Evolutionary conservation across 2,888 invertebrate genomes (phyloP), one percentile per base, ranked within the genome.

Genomic region (Yponomeuta evonymella): DNA sequence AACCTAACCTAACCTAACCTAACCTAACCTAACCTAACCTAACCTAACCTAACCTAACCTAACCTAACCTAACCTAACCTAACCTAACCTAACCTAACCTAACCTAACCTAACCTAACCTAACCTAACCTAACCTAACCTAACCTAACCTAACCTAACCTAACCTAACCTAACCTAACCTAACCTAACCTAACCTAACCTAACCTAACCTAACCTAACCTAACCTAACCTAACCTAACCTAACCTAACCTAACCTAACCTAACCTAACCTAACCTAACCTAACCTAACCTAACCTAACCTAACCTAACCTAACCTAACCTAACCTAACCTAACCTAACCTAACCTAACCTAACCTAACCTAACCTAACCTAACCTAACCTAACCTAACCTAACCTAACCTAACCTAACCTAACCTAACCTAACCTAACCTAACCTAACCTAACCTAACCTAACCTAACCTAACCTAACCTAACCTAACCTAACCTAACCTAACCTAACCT

Each of bases 201-300:
- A 65, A 70, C 70, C 70, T 70, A 65, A 70, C 70, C 70, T 70
- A 63, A 70, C 70, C 63, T 58, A 63, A 70, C 70, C 58, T 65
- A 65, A 70, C 65, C 70, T 70, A 65, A 64, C 70, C 65, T 65
- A 65, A 70, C 70, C 70, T 65, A 65, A 70, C 65, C 65, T 70
- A 70, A 64, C 67, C 67, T 71, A 67, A 67, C 71, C 71, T 67
- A 66, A 71, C 71, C 71, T 71, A 67, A 71, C 71, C 71, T 67
- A 66, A 67, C 71, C 71, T 71, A 62, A 67, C 71, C 71, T 71
- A 62, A 72, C 68, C 71, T 71, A 69, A 72, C 72, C 69, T 74
- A 73, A 71, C 73, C 74, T 67, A 74, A 74, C 63, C 75, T 71
- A 71, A 75, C 76, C 66, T 75, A 74, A 70, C 75, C 73, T 71